Conservation (phyloP, 2,888 invertebrate genomes). For the Lissonota sp. region DNA sequence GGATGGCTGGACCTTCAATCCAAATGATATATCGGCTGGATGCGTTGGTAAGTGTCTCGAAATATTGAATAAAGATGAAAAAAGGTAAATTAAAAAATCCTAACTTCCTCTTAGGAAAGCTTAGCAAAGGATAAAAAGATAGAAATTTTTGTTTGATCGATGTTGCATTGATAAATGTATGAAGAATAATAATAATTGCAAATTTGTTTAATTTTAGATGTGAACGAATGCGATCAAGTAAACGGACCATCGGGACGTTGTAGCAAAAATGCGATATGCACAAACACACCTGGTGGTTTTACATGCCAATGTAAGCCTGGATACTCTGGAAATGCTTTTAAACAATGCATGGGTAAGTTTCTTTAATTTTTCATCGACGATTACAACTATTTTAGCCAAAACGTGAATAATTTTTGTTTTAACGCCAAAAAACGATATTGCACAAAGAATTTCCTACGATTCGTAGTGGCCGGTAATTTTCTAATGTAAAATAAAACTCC, state of each 20-base stretch:
- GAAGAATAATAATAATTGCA: not conserved
- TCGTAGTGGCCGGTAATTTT: too few relatives aligned
- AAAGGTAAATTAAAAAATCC: too few relatives aligned
- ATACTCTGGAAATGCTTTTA: constrained; percentile 93
- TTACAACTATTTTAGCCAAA: too few relatives aligned
- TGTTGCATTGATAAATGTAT: not conserved
- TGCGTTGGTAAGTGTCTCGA: constrained; percentile 88
- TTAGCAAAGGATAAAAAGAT: too few relatives aligned
- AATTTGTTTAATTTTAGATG: constrained; percentile 85
- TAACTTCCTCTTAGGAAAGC: too few relatives aligned
- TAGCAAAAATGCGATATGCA: constrained; percentile 92
- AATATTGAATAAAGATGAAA: too few relatives aligned
- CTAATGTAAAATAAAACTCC: too few relatives aligned
- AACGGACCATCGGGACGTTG: constrained; percentile 93
- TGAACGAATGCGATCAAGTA: constrained; percentile 94
- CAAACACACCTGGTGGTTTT: constrained; percentile 92
- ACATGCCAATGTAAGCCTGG: constrained; percentile 93
- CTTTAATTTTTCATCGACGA: not conserved
- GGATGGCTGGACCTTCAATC: constrained; percentile 97
- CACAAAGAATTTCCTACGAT: too few relatives aligned
- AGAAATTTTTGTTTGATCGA: too few relatives aligned
- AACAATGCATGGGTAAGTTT: constrained; percentile 87
- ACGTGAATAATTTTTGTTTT: too few relatives aligned
- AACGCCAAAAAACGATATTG: too few relatives aligned
- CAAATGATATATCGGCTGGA: constrained; percentile 94